These are phyloP conservation scores for Platichthys stellatus DNA, from an alignment of 2,113 vertebrate genomes.

Conservation along the genomic window DNA sequence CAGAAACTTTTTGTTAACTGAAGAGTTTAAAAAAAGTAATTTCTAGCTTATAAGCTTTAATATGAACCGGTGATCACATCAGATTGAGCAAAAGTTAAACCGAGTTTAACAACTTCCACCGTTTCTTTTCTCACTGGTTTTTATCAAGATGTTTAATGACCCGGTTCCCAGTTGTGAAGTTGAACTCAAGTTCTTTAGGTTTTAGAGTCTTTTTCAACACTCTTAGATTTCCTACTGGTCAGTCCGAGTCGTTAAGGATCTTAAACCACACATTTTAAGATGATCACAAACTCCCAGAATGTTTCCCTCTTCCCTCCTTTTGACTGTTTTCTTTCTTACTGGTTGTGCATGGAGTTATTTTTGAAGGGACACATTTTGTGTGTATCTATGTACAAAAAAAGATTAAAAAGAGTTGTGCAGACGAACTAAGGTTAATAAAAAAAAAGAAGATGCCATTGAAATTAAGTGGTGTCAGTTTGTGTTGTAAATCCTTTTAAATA, in stretches of 20 bases:
- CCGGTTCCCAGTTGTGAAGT: neutral
- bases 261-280: neutral
- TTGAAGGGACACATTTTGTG: slow-evolving; percentile 43
- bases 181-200: too few relatives aligned
- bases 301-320: neutral
- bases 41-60: too few relatives aligned
- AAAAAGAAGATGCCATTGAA: slow-evolving; percentile 33
- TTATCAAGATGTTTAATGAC: neutral
- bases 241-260: neutral
- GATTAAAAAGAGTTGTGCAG: slow-evolving; percentile 23
- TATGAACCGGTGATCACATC: too few relatives aligned
- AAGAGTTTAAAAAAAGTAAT: too few relatives aligned
- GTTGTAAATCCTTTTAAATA: slow-evolving; percentile 78
- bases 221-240: neutral
- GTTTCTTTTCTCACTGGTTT: neutral
- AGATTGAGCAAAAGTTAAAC: too few relatives aligned
- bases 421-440: slow-evolving; percentile 5
- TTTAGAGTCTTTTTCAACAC: too few relatives aligned
- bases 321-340: slow-evolving; percentile 5
- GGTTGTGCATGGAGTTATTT: slow-evolving; percentile 36
- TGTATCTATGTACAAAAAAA: slow-evolving; percentile 50
- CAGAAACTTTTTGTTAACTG: too few relatives aligned
- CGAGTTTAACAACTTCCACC: too few relatives aligned
- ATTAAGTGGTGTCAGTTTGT: slow-evolving; percentile 67
- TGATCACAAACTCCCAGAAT: neutral